These are phyloP conservation scores for Onychomys arenicola DNA, from an alignment of 2,797 vertebrate species.

Conservation along the genomic window DNA sequence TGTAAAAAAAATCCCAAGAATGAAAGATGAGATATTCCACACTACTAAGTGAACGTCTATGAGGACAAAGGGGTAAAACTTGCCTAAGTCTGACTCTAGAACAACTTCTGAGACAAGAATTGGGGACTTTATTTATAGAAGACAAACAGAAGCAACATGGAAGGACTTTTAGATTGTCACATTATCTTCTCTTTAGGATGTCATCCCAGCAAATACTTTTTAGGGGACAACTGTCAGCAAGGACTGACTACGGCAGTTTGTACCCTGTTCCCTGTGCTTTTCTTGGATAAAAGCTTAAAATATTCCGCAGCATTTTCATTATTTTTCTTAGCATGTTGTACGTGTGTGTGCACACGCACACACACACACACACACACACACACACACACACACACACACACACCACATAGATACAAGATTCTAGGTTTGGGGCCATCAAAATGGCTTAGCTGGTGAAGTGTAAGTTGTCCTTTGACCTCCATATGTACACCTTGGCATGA, in stretches of 20 bases:
- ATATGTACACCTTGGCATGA: neutral
- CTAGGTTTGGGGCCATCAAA: neutral
- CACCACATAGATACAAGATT: neutral
- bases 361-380: too few species aligned
- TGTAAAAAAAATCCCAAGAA: slow-evolving; percentile 45
- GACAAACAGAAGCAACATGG: slow-evolving; percentile 56
- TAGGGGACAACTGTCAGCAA: slow-evolving; percentile 24
- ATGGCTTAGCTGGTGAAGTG: neutral
- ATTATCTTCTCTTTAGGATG: neutral
- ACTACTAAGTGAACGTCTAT: slow-evolving; percentile 45
- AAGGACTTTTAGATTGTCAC: slow-evolving; percentile 13
- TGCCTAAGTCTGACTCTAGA: slow-evolving; percentile 25
- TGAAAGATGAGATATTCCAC: neutral
- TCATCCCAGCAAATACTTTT: slow-evolving; percentile 50
- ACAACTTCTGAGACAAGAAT: slow-evolving; percentile 37
- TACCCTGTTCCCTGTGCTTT: neutral
- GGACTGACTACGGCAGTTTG: neutral
- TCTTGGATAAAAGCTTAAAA: neutral
- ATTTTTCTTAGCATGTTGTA: neutral
- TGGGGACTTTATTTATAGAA: neutral
- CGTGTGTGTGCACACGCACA: too few species aligned
- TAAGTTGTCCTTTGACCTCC: neutral
- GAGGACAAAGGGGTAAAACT: slow-evolving; percentile 27
- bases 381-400: neutral
- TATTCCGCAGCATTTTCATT: neutral